phyloP scores from a whole-genome alignment of 2,797 vertebrate species.

The Gephyroberyx darwinii region DNA sequence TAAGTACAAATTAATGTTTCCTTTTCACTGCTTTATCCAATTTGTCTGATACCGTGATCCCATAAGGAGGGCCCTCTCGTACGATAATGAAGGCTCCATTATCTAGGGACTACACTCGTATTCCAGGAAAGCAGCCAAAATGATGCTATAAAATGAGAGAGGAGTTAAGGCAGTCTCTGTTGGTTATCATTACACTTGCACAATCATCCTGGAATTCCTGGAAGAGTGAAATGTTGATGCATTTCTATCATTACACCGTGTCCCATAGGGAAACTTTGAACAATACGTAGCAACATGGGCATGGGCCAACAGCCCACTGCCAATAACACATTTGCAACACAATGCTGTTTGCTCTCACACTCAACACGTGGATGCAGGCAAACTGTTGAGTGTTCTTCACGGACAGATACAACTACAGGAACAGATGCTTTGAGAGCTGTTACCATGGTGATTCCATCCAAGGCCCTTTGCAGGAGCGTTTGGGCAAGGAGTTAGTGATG shows the following conservation, averaged over 20 bases:
- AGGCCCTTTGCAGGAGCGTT: constrained; percentile 39
- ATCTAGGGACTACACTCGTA: constrained; percentile 34
- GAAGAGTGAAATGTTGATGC: constrained; percentile 37
- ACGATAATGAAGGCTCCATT: constrained; percentile 42
- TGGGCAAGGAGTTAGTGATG: constrained; percentile 23
- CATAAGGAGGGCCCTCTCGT: constrained; percentile 30
- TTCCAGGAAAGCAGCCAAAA: constrained; percentile 52
- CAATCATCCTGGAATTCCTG: not conserved
- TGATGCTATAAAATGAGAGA: constrained; percentile 31
- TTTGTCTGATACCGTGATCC: constrained; percentile 45
- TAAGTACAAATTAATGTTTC: constrained; percentile 41
- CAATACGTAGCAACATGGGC: constrained; percentile 30
- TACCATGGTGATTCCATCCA: constrained; percentile 55
- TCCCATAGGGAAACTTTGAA: constrained; percentile 39
- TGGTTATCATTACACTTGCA: constrained; percentile 37
- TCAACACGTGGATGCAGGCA: constrained; percentile 41
- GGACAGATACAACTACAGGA: constrained; percentile 37
- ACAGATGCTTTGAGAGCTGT: constrained; percentile 48
- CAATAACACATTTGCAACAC: constrained; percentile 24
- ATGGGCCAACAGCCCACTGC: constrained; percentile 32
- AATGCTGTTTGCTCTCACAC: not conserved
- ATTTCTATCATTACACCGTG: not conserved
- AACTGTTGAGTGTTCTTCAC: constrained; percentile 42
- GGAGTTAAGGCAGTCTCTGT: constrained; percentile 18
- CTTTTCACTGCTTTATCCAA: constrained; percentile 36